Base-by-base conservation (phyloP, 2,888 invertebrate species). In the Tachina grossa region DNA sequence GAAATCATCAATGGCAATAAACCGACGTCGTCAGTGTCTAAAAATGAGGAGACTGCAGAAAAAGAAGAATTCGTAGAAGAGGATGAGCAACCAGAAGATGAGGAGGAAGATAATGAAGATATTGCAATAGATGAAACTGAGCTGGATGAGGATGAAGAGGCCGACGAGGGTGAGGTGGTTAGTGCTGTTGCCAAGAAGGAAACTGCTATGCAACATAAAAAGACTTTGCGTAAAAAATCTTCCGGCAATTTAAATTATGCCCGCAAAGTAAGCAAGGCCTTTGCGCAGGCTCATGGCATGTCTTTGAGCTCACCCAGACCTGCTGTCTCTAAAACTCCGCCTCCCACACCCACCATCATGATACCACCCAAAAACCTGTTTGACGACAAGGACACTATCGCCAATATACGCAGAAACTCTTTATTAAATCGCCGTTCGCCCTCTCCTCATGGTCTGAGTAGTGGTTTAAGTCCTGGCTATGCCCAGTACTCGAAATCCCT, bases 401-500 rank as follows among this genome's bases (percentile, higher is more conserved):
- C 90, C 78, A 89, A 88, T 10, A 89, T 90, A 19, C 88, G 88
- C 39, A 91, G 87, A 45, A 85, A 19, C 53, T 86, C 51, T 9
- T 87, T 89, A 22, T 55, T 78, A 43, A 84, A 82, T 51, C 92
- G 94, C 57, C 93, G 94, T 0, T 93, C 94, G 1, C 91, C 91
- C 1, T 94, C 94, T 87, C 94, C 94, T 0, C 88, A 87, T 41
- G 87, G 86, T 0, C 88, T 59, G 3, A 84, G 71, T 14, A 88
- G 88, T 1, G 89, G 88, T 49, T 88, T 94, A 49, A 94, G 94
- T 31, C 94, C 95, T 61, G 95, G 97, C 16, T 97, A 97, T 90
- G 96, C 96, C 87, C 96, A 96, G 92, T 97, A 97, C 93, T 95
- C 96, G 89, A 95, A 95, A 89, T 96, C 96, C 39, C 92, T 97